Conservation (phyloP, 2,888 invertebrate genomes). For the Caradrina kadenii region DNA sequence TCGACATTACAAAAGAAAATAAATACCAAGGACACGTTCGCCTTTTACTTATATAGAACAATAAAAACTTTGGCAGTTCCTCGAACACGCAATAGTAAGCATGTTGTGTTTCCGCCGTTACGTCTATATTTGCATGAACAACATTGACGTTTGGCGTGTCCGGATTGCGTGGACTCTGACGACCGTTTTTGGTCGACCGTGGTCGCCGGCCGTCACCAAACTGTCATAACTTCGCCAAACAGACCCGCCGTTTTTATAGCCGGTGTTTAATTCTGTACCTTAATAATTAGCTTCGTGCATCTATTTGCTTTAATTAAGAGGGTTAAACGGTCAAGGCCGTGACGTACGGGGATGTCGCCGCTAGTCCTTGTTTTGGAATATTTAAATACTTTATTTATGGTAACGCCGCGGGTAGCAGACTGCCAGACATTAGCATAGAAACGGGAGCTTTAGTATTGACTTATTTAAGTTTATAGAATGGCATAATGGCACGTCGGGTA, state of each 20-base stretch:
- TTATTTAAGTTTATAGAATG: constrained; percentile 52
- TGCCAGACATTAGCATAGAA: constrained; percentile 57
- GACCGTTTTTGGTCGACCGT: constrained; percentile 62
- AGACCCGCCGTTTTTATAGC: constrained; percentile 49
- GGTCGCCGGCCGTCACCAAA: constrained; percentile 59
- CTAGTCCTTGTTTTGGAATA: constrained; percentile 60
- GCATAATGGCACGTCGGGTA: constrained; percentile 17
- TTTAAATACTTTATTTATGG: constrained; percentile 64
- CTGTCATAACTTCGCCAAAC: constrained; percentile 63
- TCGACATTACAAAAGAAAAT: constrained; percentile 38
- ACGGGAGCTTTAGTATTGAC: constrained; percentile 46
- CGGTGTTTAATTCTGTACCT: constrained; percentile 48
- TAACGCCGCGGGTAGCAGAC: constrained; percentile 46
- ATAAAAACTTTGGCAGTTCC: constrained; percentile 63
- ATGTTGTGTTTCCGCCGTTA: constrained; percentile 49
- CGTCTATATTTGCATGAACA: constrained; percentile 62
- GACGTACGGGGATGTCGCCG: constrained; percentile 64
- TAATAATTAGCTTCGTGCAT: constrained; percentile 73
- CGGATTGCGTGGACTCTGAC: constrained; percentile 61
- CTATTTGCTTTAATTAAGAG: constrained; percentile 71
- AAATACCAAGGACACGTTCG: constrained; percentile 53
- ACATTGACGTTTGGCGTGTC: constrained; percentile 64
- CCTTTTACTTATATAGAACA: constrained; percentile 54
- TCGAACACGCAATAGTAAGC: constrained; percentile 56
- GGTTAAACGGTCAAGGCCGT: constrained; percentile 66